A percentile compares a stretch with the other conserved stretches of the same genome.
phyloP scores from a whole-genome alignment of 2,797 vertebrate species.

The Hafferia zeledoni region DNA sequence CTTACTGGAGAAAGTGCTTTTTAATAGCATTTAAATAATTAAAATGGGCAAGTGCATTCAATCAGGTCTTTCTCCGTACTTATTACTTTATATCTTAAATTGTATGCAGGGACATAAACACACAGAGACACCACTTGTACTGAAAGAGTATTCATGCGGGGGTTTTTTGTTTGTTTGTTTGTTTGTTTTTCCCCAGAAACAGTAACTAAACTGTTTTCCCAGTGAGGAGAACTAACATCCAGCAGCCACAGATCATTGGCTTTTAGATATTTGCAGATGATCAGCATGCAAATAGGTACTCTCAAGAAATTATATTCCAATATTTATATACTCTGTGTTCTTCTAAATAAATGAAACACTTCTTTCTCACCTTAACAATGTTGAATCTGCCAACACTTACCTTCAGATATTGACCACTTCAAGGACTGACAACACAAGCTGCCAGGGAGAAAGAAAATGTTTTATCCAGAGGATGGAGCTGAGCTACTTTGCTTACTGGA shows the following conservation, averaged over 20 bases:
- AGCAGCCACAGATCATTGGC: not conserved
- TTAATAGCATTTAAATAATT: not conserved
- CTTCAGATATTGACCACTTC: not conserved
- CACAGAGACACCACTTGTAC: not conserved
- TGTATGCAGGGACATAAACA: not conserved
- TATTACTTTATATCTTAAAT: not conserved
- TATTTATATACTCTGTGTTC: not conserved
- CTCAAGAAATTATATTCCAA: not conserved
- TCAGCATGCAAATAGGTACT: not conserved
- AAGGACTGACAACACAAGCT: not conserved
- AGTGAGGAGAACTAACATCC: not conserved
- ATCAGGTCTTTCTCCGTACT: not conserved
- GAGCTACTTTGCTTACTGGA: not conserved
- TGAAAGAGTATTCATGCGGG: not conserved
- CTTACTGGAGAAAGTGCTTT: not conserved
- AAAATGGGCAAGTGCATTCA: not conserved
- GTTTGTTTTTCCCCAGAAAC: not conserved
- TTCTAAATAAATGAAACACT: not conserved
- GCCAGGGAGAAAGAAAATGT: not conserved
- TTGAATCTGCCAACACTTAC: not conserved
- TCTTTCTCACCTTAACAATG: not conserved
- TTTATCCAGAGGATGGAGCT: not conserved
- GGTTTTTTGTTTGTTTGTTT: too few species aligned
- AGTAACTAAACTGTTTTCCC: not conserved
- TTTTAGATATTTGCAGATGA: accelerated